Evolutionary conservation across 2,113 vertebrate species (phyloP).

Genomic region (Saguinus midas): DNA sequence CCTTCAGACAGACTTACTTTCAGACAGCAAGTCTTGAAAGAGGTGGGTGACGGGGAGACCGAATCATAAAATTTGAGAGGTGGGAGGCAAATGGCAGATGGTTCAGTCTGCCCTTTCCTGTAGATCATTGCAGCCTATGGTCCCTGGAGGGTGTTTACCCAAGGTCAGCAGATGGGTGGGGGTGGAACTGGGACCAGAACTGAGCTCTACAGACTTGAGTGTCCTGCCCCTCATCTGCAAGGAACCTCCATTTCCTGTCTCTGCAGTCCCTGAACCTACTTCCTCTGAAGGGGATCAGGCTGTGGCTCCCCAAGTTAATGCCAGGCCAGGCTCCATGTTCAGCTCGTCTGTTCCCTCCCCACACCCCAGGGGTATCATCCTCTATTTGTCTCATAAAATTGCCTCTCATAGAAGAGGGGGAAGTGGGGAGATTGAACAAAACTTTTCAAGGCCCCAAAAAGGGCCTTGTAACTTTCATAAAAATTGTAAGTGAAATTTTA

Average conservation of each 20-base stretch:
- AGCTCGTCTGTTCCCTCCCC: background rate
- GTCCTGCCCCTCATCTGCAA: background rate
- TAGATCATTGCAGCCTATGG: no score
- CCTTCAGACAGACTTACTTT: background rate
- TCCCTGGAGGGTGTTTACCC: background rate
- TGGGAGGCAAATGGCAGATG: background rate
- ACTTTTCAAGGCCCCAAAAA: background rate
- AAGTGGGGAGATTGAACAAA: background rate
- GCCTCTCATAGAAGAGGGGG: background rate
- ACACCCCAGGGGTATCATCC: no score
- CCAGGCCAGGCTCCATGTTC: no score
- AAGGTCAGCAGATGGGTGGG: no score
- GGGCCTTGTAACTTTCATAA: background rate
- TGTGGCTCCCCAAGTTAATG: background rate
- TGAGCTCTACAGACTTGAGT: background rate
- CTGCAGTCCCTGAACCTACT: background rate
- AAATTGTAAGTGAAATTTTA: conserved; percentile 16
- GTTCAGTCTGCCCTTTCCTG: rapidly evolving
- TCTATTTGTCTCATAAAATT: background rate
- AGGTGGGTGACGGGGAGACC: background rate
- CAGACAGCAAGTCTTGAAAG: background rate
- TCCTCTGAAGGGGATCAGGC: background rate
- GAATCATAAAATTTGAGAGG: background rate
- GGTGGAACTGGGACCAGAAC: background rate
- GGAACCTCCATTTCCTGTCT: background rate